Evolutionary conservation across 2,113 vertebrate genomes (phyloP).

Genomic region (Caranx melampygus): DNA sequence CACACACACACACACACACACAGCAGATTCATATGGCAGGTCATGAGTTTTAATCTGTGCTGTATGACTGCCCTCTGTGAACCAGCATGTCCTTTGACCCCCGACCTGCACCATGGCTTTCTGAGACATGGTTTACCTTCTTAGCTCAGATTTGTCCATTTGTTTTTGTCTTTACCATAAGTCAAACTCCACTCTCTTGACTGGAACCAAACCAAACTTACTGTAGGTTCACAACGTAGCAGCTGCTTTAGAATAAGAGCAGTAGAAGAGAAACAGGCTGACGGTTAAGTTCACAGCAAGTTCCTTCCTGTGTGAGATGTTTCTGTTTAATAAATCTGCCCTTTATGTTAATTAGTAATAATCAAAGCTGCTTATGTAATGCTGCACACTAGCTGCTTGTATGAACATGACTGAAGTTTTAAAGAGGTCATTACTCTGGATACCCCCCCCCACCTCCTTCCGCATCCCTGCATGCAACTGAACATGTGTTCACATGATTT

Average conservation of each 20-base stretch:
- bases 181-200: too few species aligned
- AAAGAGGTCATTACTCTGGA: background rate
- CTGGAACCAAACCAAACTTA: too few species aligned
- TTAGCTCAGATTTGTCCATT: too few species aligned
- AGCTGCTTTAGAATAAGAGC: background rate
- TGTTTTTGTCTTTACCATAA: too few species aligned
- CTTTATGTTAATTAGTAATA: slow-evolving; percentile 46
- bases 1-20: background rate
- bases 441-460: background rate
- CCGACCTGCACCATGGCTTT: slow-evolving; percentile 1
- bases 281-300: background rate
- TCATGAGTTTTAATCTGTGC: slow-evolving; percentile 48
- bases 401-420: background rate
- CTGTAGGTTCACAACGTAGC: background rate
- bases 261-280: slow-evolving; percentile 1
- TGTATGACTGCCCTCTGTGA: slow-evolving; percentile 44
- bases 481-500: slow-evolving; percentile 2
- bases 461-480: background rate
- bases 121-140: too few species aligned
- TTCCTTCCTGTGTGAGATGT: slow-evolving; percentile 13
- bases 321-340: slow-evolving; percentile 41
- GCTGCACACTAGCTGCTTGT: slow-evolving; percentile 13
- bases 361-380: slow-evolving; percentile 63
- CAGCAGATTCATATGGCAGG: background rate
- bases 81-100: slow-evolving; percentile 3